phyloP scores from a whole-genome alignment of 2,888 invertebrate species.

The Mimachlamys varia region DNA sequence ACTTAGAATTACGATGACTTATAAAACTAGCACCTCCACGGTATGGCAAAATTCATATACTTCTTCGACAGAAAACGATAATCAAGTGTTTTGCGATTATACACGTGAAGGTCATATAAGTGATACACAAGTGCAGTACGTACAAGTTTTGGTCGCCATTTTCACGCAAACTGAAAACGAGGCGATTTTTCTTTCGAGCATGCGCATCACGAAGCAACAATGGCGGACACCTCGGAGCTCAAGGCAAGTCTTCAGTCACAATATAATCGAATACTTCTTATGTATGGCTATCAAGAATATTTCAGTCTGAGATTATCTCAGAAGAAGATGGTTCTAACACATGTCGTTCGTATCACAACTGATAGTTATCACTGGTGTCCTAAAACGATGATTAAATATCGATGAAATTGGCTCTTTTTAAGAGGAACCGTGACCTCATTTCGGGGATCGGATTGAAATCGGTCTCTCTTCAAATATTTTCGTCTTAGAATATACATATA shows the following conservation, averaged over 20 bases:
- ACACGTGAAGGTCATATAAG: background rate
- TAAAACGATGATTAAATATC: background rate
- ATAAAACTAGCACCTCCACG: background rate
- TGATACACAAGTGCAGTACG: conserved; percentile 42
- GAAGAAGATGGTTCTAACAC: background rate
- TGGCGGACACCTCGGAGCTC: conserved; percentile 75
- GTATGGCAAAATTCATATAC: background rate
- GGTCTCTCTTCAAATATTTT: background rate
- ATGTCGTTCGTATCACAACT: background rate
- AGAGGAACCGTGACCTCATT: conserved; percentile 41
- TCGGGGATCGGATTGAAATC: background rate
- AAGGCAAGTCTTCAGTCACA: conserved; percentile 62
- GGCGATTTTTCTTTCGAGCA: conserved; percentile 51
- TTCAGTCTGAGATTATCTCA: background rate
- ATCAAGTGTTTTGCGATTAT: background rate
- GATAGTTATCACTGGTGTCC: background rate
- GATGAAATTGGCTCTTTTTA: background rate
- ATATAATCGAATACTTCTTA: conserved; percentile 11
- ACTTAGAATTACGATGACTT: background rate
- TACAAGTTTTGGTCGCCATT: conserved; percentile 60
- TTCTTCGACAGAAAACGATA: background rate
- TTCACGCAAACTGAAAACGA: conserved; percentile 52
- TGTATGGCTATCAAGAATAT: background rate
- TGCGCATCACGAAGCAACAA: conserved; percentile 60
- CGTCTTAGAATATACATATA: background rate